Evolutionary conservation across 2,888 invertebrate species (phyloP).

Genomic region (Dasysyrphus tricinctus): DNA sequence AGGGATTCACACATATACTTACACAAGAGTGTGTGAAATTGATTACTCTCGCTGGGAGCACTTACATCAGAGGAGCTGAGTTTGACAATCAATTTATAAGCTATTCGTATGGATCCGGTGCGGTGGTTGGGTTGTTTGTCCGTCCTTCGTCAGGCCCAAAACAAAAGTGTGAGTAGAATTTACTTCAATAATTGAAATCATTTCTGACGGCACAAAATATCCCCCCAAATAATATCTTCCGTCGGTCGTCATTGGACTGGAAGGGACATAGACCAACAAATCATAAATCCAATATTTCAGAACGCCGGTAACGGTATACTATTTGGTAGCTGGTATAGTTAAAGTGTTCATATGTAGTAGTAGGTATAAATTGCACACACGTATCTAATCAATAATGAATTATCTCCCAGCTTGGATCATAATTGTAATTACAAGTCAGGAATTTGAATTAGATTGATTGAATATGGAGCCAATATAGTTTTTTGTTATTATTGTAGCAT

Average conservation of each 20-base stretch:
- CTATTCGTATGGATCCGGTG: slow-evolving; percentile 12
- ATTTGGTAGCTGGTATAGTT: neutral
- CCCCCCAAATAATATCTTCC: slow-evolving; percentile 19
- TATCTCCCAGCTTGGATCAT: slow-evolving; percentile 61
- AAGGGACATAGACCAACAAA: slow-evolving; percentile 48
- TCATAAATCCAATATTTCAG: slow-evolving; percentile 67
- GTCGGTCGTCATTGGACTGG: slow-evolving; percentile 16
- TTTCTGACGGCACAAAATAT: slow-evolving; percentile 57
- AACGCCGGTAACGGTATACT: neutral
- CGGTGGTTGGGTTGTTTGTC: neutral
- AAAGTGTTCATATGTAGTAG: neutral
- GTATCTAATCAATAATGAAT: slow-evolving; percentile 57
- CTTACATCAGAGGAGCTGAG: slow-evolving; percentile 46
- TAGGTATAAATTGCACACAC: slow-evolving; percentile 20
- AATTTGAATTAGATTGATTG: slow-evolving; percentile 50
- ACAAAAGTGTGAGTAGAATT: slow-evolving; percentile 40
- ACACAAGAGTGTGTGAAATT: slow-evolving; percentile 3
- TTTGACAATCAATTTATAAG: slow-evolving; percentile 65
- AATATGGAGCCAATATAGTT: slow-evolving; percentile 47
- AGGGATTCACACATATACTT: neutral
- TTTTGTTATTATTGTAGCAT: slow-evolving; percentile 8
- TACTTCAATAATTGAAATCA: slow-evolving; percentile 66
- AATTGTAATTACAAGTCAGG: slow-evolving; percentile 69
- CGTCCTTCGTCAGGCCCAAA: neutral
- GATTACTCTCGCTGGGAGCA: slow-evolving; percentile 30